Evolutionary conservation across 1,140 invertebrate species (phyloP).

Genomic region (Pseudomyrmex flavicornis): DNA sequence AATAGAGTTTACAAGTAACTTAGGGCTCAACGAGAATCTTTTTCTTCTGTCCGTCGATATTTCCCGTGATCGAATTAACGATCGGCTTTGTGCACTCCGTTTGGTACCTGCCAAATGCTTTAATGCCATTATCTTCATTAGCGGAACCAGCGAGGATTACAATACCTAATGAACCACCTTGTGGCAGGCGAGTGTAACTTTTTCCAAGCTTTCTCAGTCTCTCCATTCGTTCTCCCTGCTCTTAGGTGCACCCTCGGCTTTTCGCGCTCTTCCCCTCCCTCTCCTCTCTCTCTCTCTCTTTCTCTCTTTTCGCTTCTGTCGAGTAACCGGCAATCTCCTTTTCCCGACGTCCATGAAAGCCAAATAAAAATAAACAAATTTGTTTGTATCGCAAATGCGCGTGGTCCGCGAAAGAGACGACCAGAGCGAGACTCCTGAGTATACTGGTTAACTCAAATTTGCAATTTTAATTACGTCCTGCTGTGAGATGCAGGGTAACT

Average conservation of each 20-base stretch:
- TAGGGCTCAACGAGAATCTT: conserved; percentile 46
- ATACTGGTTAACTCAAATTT: conserved; percentile 82
- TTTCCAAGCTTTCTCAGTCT: conserved; percentile 74
- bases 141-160: conserved; percentile 80
- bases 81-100: conserved; percentile 80
- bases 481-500: conserved; percentile 65
- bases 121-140: conserved; percentile 84
- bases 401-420: conserved; percentile 73
- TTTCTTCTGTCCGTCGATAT: conserved; percentile 66
- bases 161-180: conserved; percentile 83
- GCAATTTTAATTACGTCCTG: conserved; percentile 82
- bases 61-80: conserved; percentile 74
- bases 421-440: conserved; percentile 76
- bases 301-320: background rate
- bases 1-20: conserved; percentile 57
- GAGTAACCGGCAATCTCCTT: conserved; percentile 71
- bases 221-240: conserved; percentile 20
- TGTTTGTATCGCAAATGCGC: conserved; percentile 82
- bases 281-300: background rate
- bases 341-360: conserved; percentile 66
- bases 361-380: conserved; percentile 83
- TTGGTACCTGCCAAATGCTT: conserved; percentile 81
- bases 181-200: conserved; percentile 76
- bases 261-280: background rate
- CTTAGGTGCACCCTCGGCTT: background rate